Evolutionary conservation across 2,797 vertebrate genomes (phyloP), one percentile per base, ranked within the genome.

Genomic region (Nannoperca australis): DNA sequence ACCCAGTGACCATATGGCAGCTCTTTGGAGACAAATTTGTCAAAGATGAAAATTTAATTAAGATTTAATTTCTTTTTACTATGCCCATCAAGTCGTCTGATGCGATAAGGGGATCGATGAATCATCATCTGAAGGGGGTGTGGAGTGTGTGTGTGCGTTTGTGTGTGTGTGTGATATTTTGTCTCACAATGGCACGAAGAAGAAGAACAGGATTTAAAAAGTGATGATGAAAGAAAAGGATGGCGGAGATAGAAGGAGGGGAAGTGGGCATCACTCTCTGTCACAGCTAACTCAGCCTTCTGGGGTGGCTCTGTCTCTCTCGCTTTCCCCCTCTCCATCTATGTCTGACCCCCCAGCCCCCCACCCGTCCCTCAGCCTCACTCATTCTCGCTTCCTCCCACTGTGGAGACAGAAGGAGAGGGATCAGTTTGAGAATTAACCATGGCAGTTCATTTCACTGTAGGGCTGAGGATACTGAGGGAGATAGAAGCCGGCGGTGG

Each of bases 11-110:
- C 93, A 94, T 94, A 94, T 93, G 93, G 91, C 84, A 71, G 84
- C 91, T 85, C 79, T 55, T 79, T 53, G n/a, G 89, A 89, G 89
- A 91, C 89, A 88, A 91, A 94, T 94, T 93, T 91, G 90, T 91
- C 91, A 88, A 92, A 92, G 87, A 92, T 91, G 90, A 91, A 94
- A 93, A 94, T 92, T 86, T 93, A 94, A 95, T 95, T 93, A 94
- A 90, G 91, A 93, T 92, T 92, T 94, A 93, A 95, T 94, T 90
- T 91, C 81, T 91, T 92, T 93, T 92, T 87, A 93, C 88, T 84
- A 82, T 88, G 83, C 89, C 85, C 90, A 93, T 93, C 92, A 91
- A 90, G 90, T 91, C 84, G 73, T 92, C 87, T 82, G 87, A 90
- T 83, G 69, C 45, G 85, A 90, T 94, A 89, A 90, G 79, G 74